These are phyloP conservation scores for Ips nitidus DNA, from an alignment of 1,140 invertebrate genomes.

Conservation along the genomic window DNA sequence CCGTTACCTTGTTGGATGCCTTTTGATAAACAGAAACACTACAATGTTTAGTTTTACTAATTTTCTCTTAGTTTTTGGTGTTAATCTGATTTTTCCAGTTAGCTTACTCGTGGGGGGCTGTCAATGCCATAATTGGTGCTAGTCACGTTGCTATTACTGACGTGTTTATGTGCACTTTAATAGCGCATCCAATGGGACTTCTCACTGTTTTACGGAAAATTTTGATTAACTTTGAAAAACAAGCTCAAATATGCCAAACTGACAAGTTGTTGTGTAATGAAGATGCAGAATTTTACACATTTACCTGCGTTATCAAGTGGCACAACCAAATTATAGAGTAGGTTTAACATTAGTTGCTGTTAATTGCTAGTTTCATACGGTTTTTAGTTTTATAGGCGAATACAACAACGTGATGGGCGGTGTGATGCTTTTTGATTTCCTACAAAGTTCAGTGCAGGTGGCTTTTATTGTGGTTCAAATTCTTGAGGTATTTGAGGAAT, in stretches of 20 bases:
- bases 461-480: constrained; percentile 15
- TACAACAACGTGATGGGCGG: constrained; percentile 13
- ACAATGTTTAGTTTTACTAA: not conserved
- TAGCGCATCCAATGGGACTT: not conserved
- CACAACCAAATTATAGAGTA: constrained; percentile 4
- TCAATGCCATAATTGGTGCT: not conserved
- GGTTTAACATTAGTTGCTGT: not conserved
- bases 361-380: not conserved
- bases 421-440: constrained; percentile 23
- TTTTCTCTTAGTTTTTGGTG: not conserved
- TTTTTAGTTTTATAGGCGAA: constrained; percentile 19
- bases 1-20: not conserved
- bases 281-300: not conserved
- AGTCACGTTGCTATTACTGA: not conserved
- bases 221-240: not conserved
- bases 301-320: not conserved
- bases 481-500: constrained; percentile 4
- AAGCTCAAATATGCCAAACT: not conserved
- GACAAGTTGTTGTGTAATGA: not conserved
- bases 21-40: constrained; percentile 1
- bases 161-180: not conserved
- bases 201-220: not conserved
- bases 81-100: not conserved
- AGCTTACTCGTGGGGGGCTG: not conserved
- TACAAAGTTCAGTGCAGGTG: constrained; percentile 30